Conservation (phyloP, 2,888 invertebrate genomes). For the Alloplasta piceator region DNA sequence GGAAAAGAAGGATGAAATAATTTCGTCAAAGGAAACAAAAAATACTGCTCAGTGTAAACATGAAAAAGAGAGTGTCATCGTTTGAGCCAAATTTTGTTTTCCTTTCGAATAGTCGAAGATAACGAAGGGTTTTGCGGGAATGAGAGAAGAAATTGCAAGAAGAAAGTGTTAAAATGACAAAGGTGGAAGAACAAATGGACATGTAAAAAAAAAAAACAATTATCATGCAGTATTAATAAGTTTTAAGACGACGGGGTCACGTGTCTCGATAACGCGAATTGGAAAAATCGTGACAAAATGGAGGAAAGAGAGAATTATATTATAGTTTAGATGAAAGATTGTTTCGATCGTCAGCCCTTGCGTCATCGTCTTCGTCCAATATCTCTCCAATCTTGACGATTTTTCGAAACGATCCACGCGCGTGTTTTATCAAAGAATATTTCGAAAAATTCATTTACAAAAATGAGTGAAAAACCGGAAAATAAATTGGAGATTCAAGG, state of each 20-base stretch:
- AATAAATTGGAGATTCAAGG: constrained; percentile 28
- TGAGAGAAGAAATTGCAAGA: too few species aligned
- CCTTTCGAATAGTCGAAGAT: too few species aligned
- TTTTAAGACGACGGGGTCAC: constrained; percentile 69
- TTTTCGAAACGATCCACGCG: constrained; percentile 11
- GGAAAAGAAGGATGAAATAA: constrained; percentile 2
- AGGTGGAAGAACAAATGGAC: constrained; percentile 1
- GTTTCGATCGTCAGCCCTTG: constrained; percentile 42
- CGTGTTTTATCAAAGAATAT: constrained; percentile 10
- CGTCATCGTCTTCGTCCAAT: too few species aligned
- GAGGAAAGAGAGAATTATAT: too few species aligned
- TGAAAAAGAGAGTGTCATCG: too few species aligned
- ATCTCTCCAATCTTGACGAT: constrained; percentile 3
- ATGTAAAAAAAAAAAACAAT: constrained; percentile 43
- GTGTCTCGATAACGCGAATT: constrained; percentile 50
- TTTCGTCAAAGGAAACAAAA: constrained; percentile 1
- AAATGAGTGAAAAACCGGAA: constrained; percentile 13
- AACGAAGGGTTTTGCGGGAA: too few species aligned
- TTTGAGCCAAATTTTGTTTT: too few species aligned
- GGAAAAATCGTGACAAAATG: constrained; percentile 1
- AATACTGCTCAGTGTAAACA: too few species aligned
- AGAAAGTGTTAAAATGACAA: neutral
- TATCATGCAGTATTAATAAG: constrained; percentile 82
- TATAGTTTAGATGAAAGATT: constrained; percentile 52
- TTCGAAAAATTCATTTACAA: neutral